Evolutionary conservation across 1,140 invertebrate genomes (phyloP).

Genomic region (Theocolax elegans): DNA sequence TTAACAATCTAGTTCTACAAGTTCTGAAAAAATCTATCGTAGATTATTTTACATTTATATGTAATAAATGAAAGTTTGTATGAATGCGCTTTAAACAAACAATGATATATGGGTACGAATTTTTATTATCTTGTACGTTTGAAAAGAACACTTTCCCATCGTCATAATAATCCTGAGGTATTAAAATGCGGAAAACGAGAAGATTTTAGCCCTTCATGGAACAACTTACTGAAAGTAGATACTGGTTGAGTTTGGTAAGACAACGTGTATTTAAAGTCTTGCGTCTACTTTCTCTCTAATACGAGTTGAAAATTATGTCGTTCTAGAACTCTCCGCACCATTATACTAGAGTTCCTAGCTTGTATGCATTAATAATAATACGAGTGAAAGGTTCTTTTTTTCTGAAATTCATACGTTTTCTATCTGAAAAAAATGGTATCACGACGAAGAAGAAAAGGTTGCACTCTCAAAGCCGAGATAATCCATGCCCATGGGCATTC

Average conservation of each 20-base stretch:
- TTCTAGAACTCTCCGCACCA: neutral
- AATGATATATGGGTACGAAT: no score
- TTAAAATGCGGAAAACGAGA: neutral
- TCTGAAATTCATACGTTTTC: neutral
- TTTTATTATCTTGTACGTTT: no score
- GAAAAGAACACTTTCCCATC: neutral
- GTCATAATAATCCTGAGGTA: neutral
- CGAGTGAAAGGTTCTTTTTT: neutral
- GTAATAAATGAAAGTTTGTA: no score
- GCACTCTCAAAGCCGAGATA: neutral
- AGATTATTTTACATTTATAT: no score
- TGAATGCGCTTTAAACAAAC: no score
- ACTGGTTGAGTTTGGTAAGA: neutral
- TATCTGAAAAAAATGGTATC: constrained; percentile 8
- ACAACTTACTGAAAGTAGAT: constrained; percentile 9
- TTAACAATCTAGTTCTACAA: no score
- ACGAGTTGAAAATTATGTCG: constrained; percentile 4
- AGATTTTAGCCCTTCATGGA: neutral
- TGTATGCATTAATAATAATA: no score
- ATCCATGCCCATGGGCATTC: neutral
- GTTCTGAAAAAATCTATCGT: no score
- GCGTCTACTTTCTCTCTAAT: neutral
- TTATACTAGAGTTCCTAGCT: constrained; percentile 4
- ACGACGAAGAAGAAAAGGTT: neutral
- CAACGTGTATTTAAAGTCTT: constrained; percentile 2